Evolutionary conservation across 1,140 invertebrate species (phyloP).

Genomic region (Phymorhynchus buccinoides): DNA sequence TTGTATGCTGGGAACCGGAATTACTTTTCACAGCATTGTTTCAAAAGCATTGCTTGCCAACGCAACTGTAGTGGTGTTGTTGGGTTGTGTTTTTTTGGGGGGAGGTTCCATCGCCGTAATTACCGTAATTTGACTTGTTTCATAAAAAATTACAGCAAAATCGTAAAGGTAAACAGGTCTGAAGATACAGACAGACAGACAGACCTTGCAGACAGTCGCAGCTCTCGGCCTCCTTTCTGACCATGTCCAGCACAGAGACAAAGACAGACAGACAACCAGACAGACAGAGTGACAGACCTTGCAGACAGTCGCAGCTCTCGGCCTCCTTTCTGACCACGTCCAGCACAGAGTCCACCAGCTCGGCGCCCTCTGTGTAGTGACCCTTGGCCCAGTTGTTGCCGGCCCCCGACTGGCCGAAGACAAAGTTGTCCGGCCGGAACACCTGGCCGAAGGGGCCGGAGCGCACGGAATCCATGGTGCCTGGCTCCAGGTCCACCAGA

Average conservation of each 20-base stretch:
- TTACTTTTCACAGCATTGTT: too few species aligned
- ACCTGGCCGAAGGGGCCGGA: constrained; percentile 81
- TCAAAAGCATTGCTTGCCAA: too few species aligned
- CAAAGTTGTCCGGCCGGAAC: constrained; percentile 70
- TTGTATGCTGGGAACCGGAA: too few species aligned
- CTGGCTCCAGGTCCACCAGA: constrained; percentile 92
- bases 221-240: neutral
- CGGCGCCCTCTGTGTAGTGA: constrained; percentile 95
- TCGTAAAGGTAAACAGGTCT: neutral
- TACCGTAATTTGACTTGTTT: too few species aligned
- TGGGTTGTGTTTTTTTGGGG: too few species aligned
- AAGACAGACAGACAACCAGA: neutral
- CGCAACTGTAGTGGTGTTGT: too few species aligned
- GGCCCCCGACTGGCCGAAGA: constrained; percentile 77
- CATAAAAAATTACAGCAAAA: too few species aligned
- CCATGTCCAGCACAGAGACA: too few species aligned
- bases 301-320: constrained; percentile 87
- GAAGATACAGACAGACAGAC: neutral
- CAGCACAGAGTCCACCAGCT: constrained; percentile 86
- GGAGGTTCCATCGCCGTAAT: too few species aligned
- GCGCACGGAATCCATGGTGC: constrained; percentile 86
- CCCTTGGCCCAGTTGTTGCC: constrained; percentile 93
- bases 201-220: neutral
- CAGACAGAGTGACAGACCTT: constrained; percentile 50
- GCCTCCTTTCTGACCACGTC: constrained; percentile 89